A percentile compares a stretch with the other conserved stretches of the same genome.
Evolutionary conservation across 2,113 vertebrate species (phyloP).

Genomic region (Sinocyclocheilus rhinocerous): DNA sequence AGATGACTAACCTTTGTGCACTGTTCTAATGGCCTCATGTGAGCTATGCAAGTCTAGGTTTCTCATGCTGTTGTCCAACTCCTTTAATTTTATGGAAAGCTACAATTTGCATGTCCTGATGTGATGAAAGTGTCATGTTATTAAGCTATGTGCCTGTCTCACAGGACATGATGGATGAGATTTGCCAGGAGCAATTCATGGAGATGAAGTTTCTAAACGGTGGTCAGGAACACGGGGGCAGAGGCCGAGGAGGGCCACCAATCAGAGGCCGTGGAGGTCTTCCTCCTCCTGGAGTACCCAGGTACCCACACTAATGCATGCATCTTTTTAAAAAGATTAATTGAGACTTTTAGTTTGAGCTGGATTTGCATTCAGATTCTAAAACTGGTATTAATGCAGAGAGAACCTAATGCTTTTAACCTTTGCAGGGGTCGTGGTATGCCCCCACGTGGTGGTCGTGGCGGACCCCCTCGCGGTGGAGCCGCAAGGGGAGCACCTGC

Average conservation of each 20-base stretch:
- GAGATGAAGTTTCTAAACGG: constrained; percentile 96
- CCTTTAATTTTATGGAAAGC: neutral
- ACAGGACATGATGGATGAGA: constrained; percentile 98
- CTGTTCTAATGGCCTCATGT: neutral
- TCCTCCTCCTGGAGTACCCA: constrained; percentile 83
- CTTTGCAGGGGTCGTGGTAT: constrained; percentile 85
- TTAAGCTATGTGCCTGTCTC: constrained; percentile 29
- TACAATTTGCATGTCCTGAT: neutral
- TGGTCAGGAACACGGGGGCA: constrained; percentile 83
- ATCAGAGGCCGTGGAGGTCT: constrained; percentile 86
- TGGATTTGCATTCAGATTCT: neutral
- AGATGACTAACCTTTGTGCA: neutral
- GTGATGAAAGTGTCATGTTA: neutral
- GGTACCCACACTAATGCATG: constrained; percentile 70
- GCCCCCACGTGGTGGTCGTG: constrained; percentile 85
- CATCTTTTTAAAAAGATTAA: neutral
- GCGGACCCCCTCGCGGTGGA: constrained; percentile 84
- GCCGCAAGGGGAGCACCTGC: constrained; percentile 83
- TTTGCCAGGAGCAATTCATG: constrained; percentile 97
- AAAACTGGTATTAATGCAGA: too few relatives aligned
- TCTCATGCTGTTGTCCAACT: neutral
- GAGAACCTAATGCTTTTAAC: neutral
- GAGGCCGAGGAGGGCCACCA: constrained; percentile 85
- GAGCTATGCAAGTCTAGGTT: neutral
- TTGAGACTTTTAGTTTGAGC: neutral